phyloP scores from a whole-genome alignment of 2,113 vertebrate genomes.

The Pluvianellus socialis region DNA sequence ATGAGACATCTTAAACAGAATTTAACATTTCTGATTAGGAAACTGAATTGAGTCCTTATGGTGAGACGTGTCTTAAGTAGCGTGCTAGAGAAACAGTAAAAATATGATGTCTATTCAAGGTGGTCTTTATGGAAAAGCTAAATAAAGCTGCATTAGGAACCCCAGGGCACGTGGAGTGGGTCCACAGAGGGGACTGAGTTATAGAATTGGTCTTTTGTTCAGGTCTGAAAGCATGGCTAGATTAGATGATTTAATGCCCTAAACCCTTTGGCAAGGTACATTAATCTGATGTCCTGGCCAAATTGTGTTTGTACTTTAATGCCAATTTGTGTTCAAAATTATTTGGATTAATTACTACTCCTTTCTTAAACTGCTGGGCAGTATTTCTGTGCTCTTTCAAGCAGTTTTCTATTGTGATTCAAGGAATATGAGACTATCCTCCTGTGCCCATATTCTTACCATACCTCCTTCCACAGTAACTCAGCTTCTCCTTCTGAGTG shows the following conservation, averaged over 20 bases:
- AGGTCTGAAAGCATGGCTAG: slow-evolving; percentile 7
- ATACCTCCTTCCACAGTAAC: neutral
- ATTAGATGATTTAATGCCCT: slow-evolving; percentile 36
- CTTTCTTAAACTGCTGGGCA: neutral
- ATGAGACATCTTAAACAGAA: neutral
- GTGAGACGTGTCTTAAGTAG: neutral
- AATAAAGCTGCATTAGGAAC: neutral
- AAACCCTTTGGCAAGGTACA: slow-evolving; percentile 36
- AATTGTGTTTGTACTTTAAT: neutral
- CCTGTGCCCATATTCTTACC: neutral
- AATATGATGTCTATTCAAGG: neutral
- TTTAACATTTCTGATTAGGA: neutral
- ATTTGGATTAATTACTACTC: slow-evolving; percentile 40
- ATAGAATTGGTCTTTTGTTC: neutral
- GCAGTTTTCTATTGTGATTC: neutral
- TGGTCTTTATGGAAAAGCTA: neutral
- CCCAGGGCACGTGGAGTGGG: neutral
- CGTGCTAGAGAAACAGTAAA: neutral
- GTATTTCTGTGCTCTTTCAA: neutral
- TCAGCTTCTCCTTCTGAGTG: neutral
- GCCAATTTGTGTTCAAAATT: slow-evolving; percentile 27
- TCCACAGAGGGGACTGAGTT: neutral
- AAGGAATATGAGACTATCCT: neutral
- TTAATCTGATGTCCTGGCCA: neutral
- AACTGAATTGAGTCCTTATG: neutral